Evolutionary conservation across 2,797 vertebrate genomes (phyloP).

Genomic region (Esox masquinongy): DNA sequence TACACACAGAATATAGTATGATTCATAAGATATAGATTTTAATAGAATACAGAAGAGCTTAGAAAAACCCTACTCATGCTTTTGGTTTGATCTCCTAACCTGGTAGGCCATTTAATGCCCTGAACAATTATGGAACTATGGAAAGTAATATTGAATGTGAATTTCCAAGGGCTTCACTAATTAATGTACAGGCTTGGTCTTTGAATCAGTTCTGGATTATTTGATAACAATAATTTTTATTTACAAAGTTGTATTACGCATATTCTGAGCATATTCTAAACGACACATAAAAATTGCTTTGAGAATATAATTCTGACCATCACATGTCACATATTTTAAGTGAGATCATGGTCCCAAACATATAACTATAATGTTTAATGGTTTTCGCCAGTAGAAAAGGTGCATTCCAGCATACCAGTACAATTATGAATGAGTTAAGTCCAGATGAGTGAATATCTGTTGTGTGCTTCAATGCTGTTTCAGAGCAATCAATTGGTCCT

Average conservation of each 20-base stretch:
- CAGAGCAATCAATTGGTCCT: constrained; percentile 68
- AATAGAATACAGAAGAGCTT: constrained; percentile 19
- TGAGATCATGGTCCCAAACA: background rate
- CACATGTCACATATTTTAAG: constrained; percentile 1
- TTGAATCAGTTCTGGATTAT: constrained; percentile 24
- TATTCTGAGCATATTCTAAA: background rate
- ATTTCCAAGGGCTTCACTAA: constrained; percentile 69
- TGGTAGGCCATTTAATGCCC: constrained; percentile 39
- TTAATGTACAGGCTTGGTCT: constrained; percentile 44
- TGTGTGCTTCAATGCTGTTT: constrained; percentile 68
- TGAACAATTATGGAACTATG: constrained; percentile 29
- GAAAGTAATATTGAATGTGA: constrained; percentile 59
- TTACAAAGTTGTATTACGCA: background rate
- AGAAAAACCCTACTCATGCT: constrained; percentile 28
- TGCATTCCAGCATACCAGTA: constrained; percentile 68
- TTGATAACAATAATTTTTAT: background rate
- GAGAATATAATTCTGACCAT: background rate
- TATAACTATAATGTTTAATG: background rate
- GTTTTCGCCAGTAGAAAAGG: constrained; percentile 46
- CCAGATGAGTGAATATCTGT: constrained; percentile 62
- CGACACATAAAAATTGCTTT: background rate
- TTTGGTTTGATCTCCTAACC: constrained; percentile 41
- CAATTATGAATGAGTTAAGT: constrained; percentile 67
- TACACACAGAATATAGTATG: constrained; percentile 20
- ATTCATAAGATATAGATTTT: constrained; percentile 17